Conservation (phyloP, 2,888 invertebrate species). For the Drosophila prolongata region DNA sequence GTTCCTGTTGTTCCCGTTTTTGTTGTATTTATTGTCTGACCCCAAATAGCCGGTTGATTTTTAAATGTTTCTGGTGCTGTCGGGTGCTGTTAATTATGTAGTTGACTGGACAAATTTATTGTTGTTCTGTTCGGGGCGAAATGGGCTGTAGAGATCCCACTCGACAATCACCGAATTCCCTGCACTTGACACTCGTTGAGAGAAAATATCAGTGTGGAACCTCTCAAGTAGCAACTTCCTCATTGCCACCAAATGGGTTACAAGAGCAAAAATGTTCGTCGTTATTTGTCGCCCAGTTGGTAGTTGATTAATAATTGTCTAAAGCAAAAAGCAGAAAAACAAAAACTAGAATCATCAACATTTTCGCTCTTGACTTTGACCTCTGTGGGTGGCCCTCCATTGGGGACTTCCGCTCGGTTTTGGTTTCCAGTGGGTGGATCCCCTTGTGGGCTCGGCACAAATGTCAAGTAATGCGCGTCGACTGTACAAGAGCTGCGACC, state of each 20-base stretch:
- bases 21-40: constrained; percentile 46
- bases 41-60: constrained; percentile 42
- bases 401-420: constrained; percentile 59
- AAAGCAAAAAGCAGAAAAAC: constrained; percentile 15
- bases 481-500: constrained; percentile 62
- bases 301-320: constrained; percentile 45
- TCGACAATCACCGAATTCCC: constrained; percentile 6
- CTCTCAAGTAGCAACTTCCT: constrained; percentile 68
- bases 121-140: constrained; percentile 18
- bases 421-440: constrained; percentile 7
- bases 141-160: constrained; percentile 10
- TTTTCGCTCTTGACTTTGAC: constrained; percentile 73
- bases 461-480: constrained; percentile 72
- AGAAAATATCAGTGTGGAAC: constrained; percentile 4
- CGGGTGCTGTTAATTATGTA: constrained; percentile 54
- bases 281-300: constrained; percentile 45
- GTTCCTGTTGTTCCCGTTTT: constrained; percentile 27
- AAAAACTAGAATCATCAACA: constrained; percentile 39
- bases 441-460: constrained; percentile 60
- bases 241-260: constrained; percentile 32
- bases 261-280: constrained; percentile 42
- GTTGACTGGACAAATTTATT: constrained; percentile 57
- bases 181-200: constrained; percentile 43
- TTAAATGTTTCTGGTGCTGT: constrained; percentile 16
- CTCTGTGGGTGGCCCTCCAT: constrained; percentile 59